phyloP scores from a whole-genome alignment of 2,888 invertebrate genomes.

The Seira sanloemensis region DNA sequence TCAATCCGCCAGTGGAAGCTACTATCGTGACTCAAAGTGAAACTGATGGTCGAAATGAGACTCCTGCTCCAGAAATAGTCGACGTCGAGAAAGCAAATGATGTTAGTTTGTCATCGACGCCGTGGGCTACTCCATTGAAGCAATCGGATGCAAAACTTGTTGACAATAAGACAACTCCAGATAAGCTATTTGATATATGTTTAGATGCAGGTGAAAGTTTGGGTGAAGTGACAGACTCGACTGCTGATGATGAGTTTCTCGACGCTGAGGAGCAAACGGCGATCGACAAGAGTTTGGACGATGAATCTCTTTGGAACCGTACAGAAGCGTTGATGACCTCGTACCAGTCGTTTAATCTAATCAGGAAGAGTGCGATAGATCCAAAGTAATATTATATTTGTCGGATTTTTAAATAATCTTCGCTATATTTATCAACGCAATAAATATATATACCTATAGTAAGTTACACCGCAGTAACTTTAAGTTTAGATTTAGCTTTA shows the following conservation, averaged over 20 bases:
- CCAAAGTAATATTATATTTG: too few relatives aligned
- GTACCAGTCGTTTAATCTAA: constrained; percentile 63
- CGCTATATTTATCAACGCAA: too few relatives aligned
- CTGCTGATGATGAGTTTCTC: background rate
- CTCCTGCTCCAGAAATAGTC: background rate
- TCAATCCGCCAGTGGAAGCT: constrained; percentile 53
- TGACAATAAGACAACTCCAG: too few relatives aligned
- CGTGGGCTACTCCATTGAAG: background rate
- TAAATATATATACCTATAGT: too few relatives aligned
- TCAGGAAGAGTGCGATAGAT: constrained; percentile 48
- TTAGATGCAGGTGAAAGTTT: too few relatives aligned
- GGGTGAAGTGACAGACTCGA: background rate
- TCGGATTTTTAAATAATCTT: too few relatives aligned
- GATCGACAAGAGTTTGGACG: constrained; percentile 34
- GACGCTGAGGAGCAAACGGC: background rate
- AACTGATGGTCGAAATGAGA: too few relatives aligned
- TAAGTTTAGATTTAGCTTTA: too few relatives aligned
- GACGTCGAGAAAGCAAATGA: background rate
- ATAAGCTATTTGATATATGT: too few relatives aligned
- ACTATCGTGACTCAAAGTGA: too few relatives aligned
- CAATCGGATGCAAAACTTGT: too few relatives aligned
- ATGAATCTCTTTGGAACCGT: constrained; percentile 57
- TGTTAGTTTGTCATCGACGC: background rate
- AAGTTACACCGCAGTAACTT: too few relatives aligned
- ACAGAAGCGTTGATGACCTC: constrained; percentile 62